A percentile compares a stretch with the other conserved stretches of the same genome.
phyloP scores from a whole-genome alignment of 2,888 invertebrate species.

The Rotaria macrura region DNA sequence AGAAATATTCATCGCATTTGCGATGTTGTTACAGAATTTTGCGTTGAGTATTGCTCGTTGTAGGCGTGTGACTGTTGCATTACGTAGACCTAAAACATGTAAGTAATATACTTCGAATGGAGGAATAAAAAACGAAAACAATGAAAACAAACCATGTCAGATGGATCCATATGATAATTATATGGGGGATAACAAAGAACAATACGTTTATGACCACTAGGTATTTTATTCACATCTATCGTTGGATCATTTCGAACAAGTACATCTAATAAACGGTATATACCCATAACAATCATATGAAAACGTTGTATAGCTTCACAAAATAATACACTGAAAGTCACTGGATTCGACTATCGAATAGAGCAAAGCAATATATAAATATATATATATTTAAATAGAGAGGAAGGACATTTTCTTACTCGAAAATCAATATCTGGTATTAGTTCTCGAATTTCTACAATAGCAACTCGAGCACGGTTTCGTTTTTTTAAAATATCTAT shows the following conservation, averaged over 20 bases:
- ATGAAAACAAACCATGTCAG: neutral
- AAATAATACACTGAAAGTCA: neutral
- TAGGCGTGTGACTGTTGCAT: neutral
- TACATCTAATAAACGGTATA: neutral
- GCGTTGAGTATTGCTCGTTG: neutral
- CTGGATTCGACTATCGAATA: neutral
- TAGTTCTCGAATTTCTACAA: conserved; percentile 4
- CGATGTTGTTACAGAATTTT: neutral
- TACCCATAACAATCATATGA: neutral
- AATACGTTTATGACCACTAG: conserved; percentile 5
- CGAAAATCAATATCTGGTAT: conserved; percentile 11
- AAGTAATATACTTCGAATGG: neutral
- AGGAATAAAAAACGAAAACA: too few species aligned
- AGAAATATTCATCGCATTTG: neutral
- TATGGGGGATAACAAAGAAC: conserved; percentile 11
- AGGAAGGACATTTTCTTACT: neutral
- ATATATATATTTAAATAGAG: too few species aligned
- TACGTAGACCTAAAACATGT: neutral
- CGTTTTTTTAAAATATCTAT: neutral
- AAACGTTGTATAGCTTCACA: conserved; percentile 2
- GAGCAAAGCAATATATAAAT: neutral
- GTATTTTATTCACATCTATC: neutral
- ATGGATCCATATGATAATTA: conserved; percentile 12
- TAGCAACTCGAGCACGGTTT: neutral
- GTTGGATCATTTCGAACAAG: neutral